Evolutionary conservation across 1,140 invertebrate species (phyloP), one percentile per base, ranked within the genome.

Genomic region (Spodoptera litura): DNA sequence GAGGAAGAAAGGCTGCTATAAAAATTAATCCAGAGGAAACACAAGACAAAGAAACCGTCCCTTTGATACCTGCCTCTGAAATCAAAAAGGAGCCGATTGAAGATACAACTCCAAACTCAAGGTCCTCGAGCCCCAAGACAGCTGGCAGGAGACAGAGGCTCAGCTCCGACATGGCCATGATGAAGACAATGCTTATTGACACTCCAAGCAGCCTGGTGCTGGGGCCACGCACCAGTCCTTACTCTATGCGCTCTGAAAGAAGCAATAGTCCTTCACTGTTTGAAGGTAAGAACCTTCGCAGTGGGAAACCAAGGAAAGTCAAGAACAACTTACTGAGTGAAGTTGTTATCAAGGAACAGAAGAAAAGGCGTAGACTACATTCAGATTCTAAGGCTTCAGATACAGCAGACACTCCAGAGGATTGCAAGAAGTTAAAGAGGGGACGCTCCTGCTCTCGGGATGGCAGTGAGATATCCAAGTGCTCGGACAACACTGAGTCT

Each of bases 241-340:
- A 95, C 78, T 95, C 94, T 31, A 96, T 95, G 85, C 88, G 95
- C 58, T 95, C 95, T 12, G 95, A 96, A 83, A 87, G 94, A 80
- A 94, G 94, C 80, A 93, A 94, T 83, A 95, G 94, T 78, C 94
- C 94, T 49, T 93, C 92, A 76, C 78, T 92, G 49, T 87, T 89
- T 82, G 90, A 92, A 82, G 87, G 83, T 11, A 95, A 96, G 75
- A 95, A 96, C 62, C 91, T 97, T 56, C 92, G 96, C 66, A 97
- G 96, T 86, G 96, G 96, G 0, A 97, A 96, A 85, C 95, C 96
- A 80, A 89, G 95, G 25, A 95, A 96, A 77, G 87, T 95, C 6
- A 94, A 95, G 71, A 95, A 91, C 61, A 95, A 95, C 79, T 83
- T 96, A 20, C 89, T 96, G 58, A 93, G 90, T 87, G 94, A 95